Evolutionary conservation across 2,797 vertebrate genomes (phyloP).

Genomic region (Balearica regulorum): DNA sequence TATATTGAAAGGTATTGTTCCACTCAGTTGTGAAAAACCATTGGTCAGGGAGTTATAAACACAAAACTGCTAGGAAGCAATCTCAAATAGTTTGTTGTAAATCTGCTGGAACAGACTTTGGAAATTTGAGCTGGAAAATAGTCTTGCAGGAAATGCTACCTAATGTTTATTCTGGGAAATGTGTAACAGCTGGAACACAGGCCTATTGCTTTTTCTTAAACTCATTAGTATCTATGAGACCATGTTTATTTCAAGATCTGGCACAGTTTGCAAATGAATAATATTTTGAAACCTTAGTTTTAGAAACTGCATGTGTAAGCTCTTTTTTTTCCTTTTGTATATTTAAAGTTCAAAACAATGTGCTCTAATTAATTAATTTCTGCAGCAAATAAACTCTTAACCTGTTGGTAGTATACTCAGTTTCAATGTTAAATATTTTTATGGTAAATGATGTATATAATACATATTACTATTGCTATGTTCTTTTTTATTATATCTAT

Average conservation of each 20-base stretch:
- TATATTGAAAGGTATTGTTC: not conserved
- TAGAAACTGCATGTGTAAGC: not conserved
- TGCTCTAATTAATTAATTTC: not conserved
- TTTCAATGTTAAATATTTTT: not conserved
- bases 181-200: conserved; percentile 1
- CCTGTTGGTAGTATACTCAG: not conserved
- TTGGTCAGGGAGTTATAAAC: not conserved
- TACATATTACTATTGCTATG: not conserved
- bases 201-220: not conserved
- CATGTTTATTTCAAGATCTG: not conserved
- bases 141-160: conserved; percentile 16
- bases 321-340: not conserved
- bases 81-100: not conserved
- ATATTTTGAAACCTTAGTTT: not conserved
- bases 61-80: not conserved
- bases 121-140: conserved; percentile 26
- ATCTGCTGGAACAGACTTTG: not conserved
- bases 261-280: not conserved
- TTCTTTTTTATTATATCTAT: not conserved
- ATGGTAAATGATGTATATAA: not conserved
- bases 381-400: not conserved
- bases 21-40: not conserved
- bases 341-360: not conserved
- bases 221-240: not conserved
- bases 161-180: conserved; percentile 19